These are phyloP conservation scores for Melospiza georgiana DNA, from an alignment of 2,113 vertebrate genomes.

Conservation along the genomic window DNA sequence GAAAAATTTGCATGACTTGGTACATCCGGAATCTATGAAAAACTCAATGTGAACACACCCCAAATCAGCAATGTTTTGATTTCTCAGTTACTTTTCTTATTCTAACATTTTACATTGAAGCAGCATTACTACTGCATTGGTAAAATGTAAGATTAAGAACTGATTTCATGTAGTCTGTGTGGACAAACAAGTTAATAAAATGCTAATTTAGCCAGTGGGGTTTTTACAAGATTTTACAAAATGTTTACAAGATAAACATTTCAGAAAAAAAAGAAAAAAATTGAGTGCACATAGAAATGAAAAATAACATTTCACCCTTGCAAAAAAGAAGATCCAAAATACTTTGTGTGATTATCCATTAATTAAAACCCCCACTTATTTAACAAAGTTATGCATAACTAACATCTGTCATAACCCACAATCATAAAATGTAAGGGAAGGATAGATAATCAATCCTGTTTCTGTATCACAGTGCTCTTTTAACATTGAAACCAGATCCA, in stretches of 20 bases:
- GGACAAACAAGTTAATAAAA: neutral
- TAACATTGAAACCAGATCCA: conserved; percentile 17
- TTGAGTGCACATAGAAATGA: neutral
- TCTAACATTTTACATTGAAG: neutral
- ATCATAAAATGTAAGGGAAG: neutral
- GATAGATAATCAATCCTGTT: neutral
- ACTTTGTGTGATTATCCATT: neutral
- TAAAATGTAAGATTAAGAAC: neutral
- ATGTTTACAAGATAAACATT: neutral
- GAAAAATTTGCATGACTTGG: neutral
- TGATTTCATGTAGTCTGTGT: neutral
- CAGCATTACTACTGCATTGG: neutral
- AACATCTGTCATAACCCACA: neutral
- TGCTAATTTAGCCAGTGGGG: neutral
- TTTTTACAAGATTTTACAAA: neutral
- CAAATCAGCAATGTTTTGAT: neutral
- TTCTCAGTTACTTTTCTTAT: neutral
- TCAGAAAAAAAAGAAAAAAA: neutral
- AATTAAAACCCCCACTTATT: neutral
- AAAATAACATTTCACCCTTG: neutral
- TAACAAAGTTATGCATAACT: neutral
- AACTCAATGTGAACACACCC: fast-evolving
- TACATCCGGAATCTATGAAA: neutral
- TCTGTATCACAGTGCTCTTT: neutral
- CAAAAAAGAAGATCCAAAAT: neutral